These are phyloP conservation scores for Prosapia bicincta DNA, from an alignment of 2,888 invertebrate genomes.

Conservation along the genomic window DNA sequence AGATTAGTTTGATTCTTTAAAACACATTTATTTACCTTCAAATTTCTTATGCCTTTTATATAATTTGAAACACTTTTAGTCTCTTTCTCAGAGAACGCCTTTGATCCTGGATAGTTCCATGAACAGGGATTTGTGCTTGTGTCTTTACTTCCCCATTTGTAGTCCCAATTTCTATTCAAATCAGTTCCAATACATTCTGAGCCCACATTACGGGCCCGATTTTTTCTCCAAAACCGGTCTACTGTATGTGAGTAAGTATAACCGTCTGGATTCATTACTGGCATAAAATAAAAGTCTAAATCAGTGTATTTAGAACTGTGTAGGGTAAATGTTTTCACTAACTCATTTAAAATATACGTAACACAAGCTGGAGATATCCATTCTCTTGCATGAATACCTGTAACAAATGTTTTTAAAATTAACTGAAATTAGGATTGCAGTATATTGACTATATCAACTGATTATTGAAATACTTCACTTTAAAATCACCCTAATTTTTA, in stretches of 20 bases:
- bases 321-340: slow-evolving; percentile 62
- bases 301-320: slow-evolving; percentile 68
- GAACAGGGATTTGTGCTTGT: slow-evolving; percentile 50
- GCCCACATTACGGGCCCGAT: slow-evolving; percentile 38
- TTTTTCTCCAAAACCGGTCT: slow-evolving; percentile 60
- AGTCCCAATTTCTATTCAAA: slow-evolving; percentile 80
- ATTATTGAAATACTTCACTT: too few relatives aligned
- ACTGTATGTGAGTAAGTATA: slow-evolving; percentile 78
- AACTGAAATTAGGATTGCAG: too few relatives aligned
- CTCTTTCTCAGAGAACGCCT: slow-evolving; percentile 56
- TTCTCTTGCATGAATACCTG: slow-evolving; percentile 81
- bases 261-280: slow-evolving; percentile 65
- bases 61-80: slow-evolving; percentile 48
- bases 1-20: too few relatives aligned
- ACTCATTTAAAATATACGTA: slow-evolving; percentile 66
- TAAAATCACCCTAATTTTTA: too few relatives aligned
- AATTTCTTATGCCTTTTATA: slow-evolving; percentile 38
- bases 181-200: slow-evolving; percentile 66
- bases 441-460: too few relatives aligned
- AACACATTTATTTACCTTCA: slow-evolving; percentile 17
- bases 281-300: slow-evolving; percentile 48
- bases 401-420: too few relatives aligned
- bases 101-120: slow-evolving; percentile 53
- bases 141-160: slow-evolving; percentile 45
- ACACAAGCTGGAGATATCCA: slow-evolving; percentile 81